Evolutionary conservation across 2,113 vertebrate genomes (phyloP), one percentile per base, ranked within the genome.

Genomic region (Sapayoa aenigma): DNA sequence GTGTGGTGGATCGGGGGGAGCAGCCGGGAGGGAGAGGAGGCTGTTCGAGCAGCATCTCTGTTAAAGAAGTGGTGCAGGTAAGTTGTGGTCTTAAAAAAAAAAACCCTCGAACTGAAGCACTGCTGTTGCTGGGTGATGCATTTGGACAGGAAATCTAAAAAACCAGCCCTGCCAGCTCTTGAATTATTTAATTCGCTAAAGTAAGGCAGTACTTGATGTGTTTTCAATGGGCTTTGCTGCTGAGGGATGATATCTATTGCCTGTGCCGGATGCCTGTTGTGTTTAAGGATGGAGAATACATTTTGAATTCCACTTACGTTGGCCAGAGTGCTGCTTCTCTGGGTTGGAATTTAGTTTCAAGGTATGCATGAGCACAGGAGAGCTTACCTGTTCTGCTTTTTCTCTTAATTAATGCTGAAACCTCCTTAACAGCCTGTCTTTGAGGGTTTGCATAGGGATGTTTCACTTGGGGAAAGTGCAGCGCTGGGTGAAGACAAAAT

Each of bases 131-230:
- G 92, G 88, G 84, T 1, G 31, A 93, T 91, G 94, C 17, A 0
- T 89, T 94, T 77, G 81, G 67, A 58, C 72, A 68, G 91, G 84
- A 84, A 85, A 95, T 35, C 11, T 56, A 15, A 79, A 79, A 44
- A 84, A 75, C 11, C 85, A 63, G 65, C 89, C 79, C 73, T 66
- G 87, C 80, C 69, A 82, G 94, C 85, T 93, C 14, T 79, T 94
- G 52, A 91, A 96, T 94, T 93, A 95, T 96, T 97, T 86, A 94
- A 94, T 94, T 79, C 30, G 15, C 65, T 74, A 6, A 95, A 95
- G 93, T 92, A 53, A 97, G 75, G 76, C 59, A 88, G 92, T 24
- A 76, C 90, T 94, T 91, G 86, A 92, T 95, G 87, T 42, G 22
- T 93, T 96, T 93, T 37, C 73, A 47, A 4, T 46, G 81, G 50